Evolutionary conservation across 2,888 invertebrate genomes (phyloP).

Genomic region (Lasioglossum vierecki): DNA sequence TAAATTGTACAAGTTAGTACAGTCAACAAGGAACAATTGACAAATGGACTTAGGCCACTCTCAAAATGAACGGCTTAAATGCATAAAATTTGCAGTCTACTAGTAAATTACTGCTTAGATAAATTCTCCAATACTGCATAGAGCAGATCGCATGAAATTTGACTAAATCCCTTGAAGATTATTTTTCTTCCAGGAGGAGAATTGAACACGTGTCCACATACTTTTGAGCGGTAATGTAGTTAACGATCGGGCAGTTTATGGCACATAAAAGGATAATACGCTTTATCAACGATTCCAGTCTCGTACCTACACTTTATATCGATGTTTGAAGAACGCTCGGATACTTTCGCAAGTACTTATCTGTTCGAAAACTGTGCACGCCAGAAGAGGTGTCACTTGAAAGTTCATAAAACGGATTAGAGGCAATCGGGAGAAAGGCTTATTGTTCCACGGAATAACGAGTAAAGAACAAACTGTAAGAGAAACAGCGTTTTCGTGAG

Average conservation of each 20-base stretch:
- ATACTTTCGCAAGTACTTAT: conserved; percentile 9
- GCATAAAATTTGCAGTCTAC: no score
- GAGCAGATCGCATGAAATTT: no score
- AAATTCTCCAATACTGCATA: no score
- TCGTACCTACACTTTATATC: background rate
- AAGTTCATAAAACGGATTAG: conserved; percentile 11
- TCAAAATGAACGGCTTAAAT: no score
- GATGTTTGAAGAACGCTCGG: background rate
- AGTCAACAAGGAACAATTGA: no score
- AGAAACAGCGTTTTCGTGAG: background rate
- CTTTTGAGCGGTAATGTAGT: no score
- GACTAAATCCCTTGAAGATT: no score
- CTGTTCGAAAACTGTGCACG: conserved; percentile 1
- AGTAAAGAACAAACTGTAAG: background rate
- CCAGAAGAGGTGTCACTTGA: background rate
- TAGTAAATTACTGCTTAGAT: no score
- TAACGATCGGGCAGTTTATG: background rate
- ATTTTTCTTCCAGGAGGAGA: no score
- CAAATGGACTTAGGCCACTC: no score
- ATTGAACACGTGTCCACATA: no score
- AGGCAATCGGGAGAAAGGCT: conserved; percentile 9
- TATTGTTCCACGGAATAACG: background rate
- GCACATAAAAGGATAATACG: background rate
- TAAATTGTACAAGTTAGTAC: no score
- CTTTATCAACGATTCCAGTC: background rate